These are phyloP conservation scores for Nymphalis c-album DNA, from an alignment of 2,888 invertebrate species.

Conservation along the genomic window DNA sequence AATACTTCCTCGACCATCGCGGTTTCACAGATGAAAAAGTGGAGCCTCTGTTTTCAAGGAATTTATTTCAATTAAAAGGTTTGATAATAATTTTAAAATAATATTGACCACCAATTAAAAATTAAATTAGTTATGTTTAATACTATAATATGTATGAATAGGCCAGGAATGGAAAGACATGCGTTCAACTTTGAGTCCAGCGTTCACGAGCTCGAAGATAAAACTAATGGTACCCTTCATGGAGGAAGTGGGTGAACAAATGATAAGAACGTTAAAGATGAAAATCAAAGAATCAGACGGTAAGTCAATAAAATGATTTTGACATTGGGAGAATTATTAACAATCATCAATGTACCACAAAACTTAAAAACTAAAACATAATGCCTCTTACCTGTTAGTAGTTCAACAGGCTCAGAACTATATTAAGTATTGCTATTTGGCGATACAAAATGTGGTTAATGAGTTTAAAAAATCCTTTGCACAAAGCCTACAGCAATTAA, in stretches of 20 bases:
- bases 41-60: constrained; percentile 74
- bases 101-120: too few species aligned
- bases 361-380: too few species aligned
- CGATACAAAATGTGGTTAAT: background rate
- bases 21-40: constrained; percentile 50
- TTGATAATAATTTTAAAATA: background rate
- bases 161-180: constrained; percentile 65
- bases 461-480: too few species aligned
- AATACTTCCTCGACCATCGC: constrained; percentile 73
- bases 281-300: constrained; percentile 42
- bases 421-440: too few species aligned
- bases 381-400: too few species aligned
- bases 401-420: too few species aligned
- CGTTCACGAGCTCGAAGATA: constrained; percentile 76
- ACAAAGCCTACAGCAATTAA: too few species aligned
- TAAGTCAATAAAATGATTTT: constrained; percentile 14
- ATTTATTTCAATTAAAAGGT: constrained; percentile 68
- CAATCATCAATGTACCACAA: background rate
- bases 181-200: constrained; percentile 66
- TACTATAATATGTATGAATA: constrained; percentile 26
- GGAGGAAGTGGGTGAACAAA: constrained; percentile 57
- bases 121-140: background rate
- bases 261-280: constrained; percentile 49
- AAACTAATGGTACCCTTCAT: constrained; percentile 64
- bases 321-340: background rate